phyloP scores from a whole-genome alignment of 2,888 invertebrate species.

The Seladonia tumulorum region DNA sequence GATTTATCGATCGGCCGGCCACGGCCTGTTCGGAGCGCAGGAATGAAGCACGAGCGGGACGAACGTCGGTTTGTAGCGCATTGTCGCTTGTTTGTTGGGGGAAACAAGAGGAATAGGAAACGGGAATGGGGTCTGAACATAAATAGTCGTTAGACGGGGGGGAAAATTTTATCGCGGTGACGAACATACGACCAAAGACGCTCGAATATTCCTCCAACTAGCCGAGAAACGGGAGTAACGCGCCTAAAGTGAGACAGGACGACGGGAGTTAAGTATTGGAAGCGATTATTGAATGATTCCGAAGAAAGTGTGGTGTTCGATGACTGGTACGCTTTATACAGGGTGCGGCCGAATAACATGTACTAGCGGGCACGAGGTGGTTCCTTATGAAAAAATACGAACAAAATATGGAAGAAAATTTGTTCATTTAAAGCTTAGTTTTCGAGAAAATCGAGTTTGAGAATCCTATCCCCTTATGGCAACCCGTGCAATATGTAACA shows the following conservation, averaged over 20 bases:
- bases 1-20: constrained; percentile 53
- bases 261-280: not conserved
- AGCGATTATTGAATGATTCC: not conserved
- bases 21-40: constrained; percentile 25
- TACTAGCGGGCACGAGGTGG: too few relatives aligned
- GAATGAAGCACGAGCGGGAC: constrained; percentile 40
- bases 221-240: not conserved
- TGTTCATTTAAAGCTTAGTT: too few relatives aligned
- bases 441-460: too few relatives aligned
- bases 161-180: constrained; percentile 16
- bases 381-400: too few relatives aligned
- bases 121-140: constrained; percentile 36
- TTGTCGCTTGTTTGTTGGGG: constrained; percentile 64
- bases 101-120: constrained; percentile 56
- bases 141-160: constrained; percentile 38
- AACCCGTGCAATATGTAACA: too few relatives aligned
- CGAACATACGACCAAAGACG: not conserved
- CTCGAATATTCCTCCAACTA: not conserved
- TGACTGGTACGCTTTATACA: not conserved
- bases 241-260: not conserved
- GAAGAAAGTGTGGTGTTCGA: not conserved
- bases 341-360: too few relatives aligned
- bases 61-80: constrained; percentile 57
- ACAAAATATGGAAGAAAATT: too few relatives aligned
- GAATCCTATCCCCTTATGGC: too few relatives aligned